Percentiles rank a stretch among this genome's conserved stretches.
phyloP scores from a whole-genome alignment of 2,797 vertebrate species.

The Threskiornis aethiopicus region DNA sequence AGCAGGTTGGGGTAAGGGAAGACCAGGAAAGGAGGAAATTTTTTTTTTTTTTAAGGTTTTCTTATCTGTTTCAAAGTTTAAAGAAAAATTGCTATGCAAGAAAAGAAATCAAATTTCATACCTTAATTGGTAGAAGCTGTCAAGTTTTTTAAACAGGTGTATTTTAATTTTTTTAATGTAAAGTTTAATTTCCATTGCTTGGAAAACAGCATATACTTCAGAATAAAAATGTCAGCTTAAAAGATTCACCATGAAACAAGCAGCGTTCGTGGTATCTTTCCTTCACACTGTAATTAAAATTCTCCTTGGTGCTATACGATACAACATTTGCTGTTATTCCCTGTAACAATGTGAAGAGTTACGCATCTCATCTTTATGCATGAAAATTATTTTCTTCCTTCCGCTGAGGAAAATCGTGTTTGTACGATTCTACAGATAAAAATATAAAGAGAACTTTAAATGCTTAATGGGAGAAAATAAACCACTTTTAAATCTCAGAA shows the following conservation, averaged over 20 bases:
- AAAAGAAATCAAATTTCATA: background rate
- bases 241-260: background rate
- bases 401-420: background rate
- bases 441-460: background rate
- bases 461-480: constrained; percentile 23
- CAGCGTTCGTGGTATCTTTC: background rate
- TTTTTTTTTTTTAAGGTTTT: background rate
- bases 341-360: background rate
- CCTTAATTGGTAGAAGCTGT: background rate
- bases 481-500: background rate
- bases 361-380: background rate
- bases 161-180: background rate
- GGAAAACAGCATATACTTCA: background rate
- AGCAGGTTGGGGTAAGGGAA: background rate
- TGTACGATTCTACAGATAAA: background rate
- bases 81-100: constrained; percentile 47
- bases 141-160: background rate
- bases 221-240: background rate
- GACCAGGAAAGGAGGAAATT: background rate
- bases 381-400: background rate
- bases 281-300: constrained; percentile 2
- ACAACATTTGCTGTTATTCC: background rate
- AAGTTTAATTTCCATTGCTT: background rate
- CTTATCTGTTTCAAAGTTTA: background rate
- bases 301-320: constrained; percentile 15